A percentile compares a stretch with the other conserved stretches of the same genome.
Evolutionary conservation across 2,888 invertebrate species (phyloP).

Genomic region (Tetragonisca angustula): DNA sequence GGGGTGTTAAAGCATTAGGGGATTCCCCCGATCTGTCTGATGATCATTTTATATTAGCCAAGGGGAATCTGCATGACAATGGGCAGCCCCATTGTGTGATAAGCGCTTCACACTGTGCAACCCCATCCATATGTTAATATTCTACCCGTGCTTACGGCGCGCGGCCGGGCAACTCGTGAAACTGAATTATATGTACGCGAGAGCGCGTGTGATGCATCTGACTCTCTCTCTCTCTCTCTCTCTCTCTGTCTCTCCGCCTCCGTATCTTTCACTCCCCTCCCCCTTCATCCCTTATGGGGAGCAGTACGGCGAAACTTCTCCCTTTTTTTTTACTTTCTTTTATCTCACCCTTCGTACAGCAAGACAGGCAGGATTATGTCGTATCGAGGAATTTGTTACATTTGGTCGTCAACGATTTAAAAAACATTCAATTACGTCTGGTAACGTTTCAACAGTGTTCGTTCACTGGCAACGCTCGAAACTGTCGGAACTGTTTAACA

Average conservation of each 20-base stretch:
- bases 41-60: slow-evolving; percentile 80
- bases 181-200: slow-evolving; percentile 72
- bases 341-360: background rate
- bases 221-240: slow-evolving; percentile 10
- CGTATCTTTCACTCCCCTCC: background rate
- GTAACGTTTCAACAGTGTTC: too few species aligned
- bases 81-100: slow-evolving; percentile 77
- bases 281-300: too few species aligned
- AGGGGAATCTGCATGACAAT: slow-evolving; percentile 80
- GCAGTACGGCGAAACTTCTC: slow-evolving; percentile 23
- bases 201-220: slow-evolving; percentile 61
- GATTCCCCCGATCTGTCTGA: slow-evolving; percentile 77
- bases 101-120: slow-evolving; percentile 77
- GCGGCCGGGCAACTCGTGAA: slow-evolving; percentile 66
- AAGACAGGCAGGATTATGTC: background rate
- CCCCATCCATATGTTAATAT: slow-evolving; percentile 75
- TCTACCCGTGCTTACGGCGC: slow-evolving; percentile 58
- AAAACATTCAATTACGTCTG: too few species aligned
- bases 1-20: slow-evolving; percentile 74
- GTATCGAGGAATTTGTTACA: background rate
- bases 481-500: too few species aligned
- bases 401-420: too few species aligned
- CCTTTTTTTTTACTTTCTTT: too few species aligned
- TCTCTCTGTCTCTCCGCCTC: background rate
- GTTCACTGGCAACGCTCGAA: too few species aligned